Percentiles rank a stretch among this genome's conserved stretches.
These are phyloP conservation scores for Bostrychus sinensis DNA, from an alignment of 2,113 vertebrate genomes.

Conservation along the genomic window DNA sequence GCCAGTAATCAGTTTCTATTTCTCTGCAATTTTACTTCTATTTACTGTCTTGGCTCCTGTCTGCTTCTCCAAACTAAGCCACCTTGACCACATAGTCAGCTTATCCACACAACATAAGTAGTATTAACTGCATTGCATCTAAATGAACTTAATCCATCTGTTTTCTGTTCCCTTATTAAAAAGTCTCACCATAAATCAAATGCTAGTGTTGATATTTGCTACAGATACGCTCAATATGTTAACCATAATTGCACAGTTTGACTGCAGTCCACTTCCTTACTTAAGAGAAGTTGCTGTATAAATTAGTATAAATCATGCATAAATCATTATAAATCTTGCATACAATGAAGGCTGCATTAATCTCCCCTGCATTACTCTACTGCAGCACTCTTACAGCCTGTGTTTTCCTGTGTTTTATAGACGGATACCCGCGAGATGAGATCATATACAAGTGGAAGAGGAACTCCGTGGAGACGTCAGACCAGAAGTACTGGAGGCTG, in stretches of 20 bases:
- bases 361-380: slow-evolving; percentile 16
- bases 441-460: slow-evolving; percentile 94
- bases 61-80: too few species aligned
- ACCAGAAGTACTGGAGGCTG: slow-evolving; percentile 96
- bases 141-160: not conserved
- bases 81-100: too few species aligned
- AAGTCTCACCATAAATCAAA: not conserved
- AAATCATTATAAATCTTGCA: slow-evolving; percentile 33
- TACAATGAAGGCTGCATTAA: slow-evolving; percentile 31
- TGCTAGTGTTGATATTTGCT: not conserved
- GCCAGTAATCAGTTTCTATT: too few species aligned
- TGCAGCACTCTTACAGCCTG: slow-evolving; percentile 16
- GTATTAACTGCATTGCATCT: not conserved
- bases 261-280: slow-evolving; percentile 20
- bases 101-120: too few species aligned
- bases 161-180: not conserved
- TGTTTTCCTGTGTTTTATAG: slow-evolving; percentile 75
- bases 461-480: slow-evolving; percentile 93
- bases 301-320: slow-evolving; percentile 40
- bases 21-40: too few species aligned
- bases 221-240: slow-evolving; percentile 1
- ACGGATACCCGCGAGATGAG: slow-evolving; percentile 96
- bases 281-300: slow-evolving; percentile 15
- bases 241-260: slow-evolving; percentile 15
- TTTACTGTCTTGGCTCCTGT: too few species aligned